A percentile compares a stretch with the other conserved stretches of the same genome.
Evolutionary conservation across 2,113 vertebrate genomes (phyloP).

Genomic region (Strigops habroptila): DNA sequence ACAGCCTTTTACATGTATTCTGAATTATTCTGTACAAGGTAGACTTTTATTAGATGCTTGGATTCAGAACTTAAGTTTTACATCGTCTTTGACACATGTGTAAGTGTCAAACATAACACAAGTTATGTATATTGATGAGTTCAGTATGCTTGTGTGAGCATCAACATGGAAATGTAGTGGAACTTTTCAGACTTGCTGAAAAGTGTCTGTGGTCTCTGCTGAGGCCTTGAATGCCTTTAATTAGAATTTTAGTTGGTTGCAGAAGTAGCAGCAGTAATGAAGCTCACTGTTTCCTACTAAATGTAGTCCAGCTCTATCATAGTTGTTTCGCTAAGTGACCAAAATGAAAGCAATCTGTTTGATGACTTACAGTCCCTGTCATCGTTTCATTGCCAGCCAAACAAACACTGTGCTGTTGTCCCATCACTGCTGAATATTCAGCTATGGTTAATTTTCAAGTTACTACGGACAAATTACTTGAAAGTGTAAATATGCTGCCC

Average conservation of each 20-base stretch:
- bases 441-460: neutral
- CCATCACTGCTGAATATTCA: neutral
- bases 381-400: neutral
- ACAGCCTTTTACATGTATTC: neutral
- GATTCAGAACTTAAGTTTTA: neutral
- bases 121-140: neutral
- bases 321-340: constrained; percentile 21
- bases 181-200: neutral
- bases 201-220: neutral
- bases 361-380: constrained; percentile 16
- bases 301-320: neutral
- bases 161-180: neutral
- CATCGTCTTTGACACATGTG: neutral
- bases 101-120: too few relatives aligned
- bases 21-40: neutral
- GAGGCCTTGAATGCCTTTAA: neutral
- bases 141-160: neutral
- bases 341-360: constrained; percentile 1
- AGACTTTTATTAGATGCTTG: too few relatives aligned
- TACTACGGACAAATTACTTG: neutral
- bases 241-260: neutral
- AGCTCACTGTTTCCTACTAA: neutral
- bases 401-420: neutral
- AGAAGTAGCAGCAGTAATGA: neutral
- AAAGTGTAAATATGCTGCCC: neutral